Conservation (phyloP, 2,113 vertebrate species). For the Labrus mixtus region DNA sequence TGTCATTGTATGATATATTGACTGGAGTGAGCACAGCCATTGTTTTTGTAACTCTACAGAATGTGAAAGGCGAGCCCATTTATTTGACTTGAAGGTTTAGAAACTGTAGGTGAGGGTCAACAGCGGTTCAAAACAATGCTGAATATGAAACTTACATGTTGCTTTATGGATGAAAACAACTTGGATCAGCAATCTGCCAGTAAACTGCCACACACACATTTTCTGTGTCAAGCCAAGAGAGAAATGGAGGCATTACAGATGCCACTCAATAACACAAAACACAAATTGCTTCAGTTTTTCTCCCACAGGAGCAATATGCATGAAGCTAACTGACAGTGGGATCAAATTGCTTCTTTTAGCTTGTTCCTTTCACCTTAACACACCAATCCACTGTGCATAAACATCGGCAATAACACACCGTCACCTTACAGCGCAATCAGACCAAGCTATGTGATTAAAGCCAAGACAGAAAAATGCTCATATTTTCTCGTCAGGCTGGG, state of each 20-base stretch:
- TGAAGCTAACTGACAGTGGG: conserved; percentile 51
- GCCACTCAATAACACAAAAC: conserved; percentile 56
- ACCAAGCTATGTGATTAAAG: conserved; percentile 50
- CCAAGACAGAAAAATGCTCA: conserved; percentile 39
- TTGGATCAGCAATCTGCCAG: conserved; percentile 42
- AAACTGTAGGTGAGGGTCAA: conserved; percentile 23
- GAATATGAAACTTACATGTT: conserved; percentile 15
- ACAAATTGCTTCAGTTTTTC: conserved; percentile 59
- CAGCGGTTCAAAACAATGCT: conserved; percentile 34
- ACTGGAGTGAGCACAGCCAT: conserved; percentile 51
- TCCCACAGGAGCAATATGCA: conserved; percentile 62
- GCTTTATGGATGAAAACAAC: conserved; percentile 45
- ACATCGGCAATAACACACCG: conserved; percentile 15
- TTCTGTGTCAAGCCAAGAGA: conserved; percentile 47
- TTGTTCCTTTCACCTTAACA: conserved; percentile 59
- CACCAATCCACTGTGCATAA: conserved; percentile 36
- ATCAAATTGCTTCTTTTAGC: conserved; percentile 63
- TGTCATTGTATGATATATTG: conserved; percentile 66
- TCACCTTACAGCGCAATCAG: conserved; percentile 46
- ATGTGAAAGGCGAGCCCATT: conserved; percentile 42
- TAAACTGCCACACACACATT: conserved; percentile 30
- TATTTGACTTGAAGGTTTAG: conserved; percentile 13
- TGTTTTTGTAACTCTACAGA: conserved; percentile 56
- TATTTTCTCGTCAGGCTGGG: conserved; percentile 48
- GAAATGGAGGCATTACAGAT: conserved; percentile 54